phyloP scores from a whole-genome alignment of 1,140 invertebrate genomes.

The Drosophila nigromelanica region DNA sequence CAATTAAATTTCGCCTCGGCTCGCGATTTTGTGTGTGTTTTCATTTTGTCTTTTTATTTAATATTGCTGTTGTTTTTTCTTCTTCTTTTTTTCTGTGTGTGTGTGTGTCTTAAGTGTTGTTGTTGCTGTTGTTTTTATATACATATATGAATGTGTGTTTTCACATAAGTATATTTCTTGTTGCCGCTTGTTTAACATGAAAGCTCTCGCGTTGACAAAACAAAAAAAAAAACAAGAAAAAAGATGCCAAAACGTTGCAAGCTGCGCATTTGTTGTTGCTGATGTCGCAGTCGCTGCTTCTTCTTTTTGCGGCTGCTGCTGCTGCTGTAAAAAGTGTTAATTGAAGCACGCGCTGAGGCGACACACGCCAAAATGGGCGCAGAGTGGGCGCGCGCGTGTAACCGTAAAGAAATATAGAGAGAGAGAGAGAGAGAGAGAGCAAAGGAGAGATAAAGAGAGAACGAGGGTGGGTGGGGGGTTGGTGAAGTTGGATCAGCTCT shows the following conservation, averaged over 20 bases:
- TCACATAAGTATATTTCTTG: conserved; percentile 5
- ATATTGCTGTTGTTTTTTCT: conserved; percentile 28
- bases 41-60: conserved; percentile 40
- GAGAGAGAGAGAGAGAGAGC: background rate
- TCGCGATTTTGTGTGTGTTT: conserved; percentile 45
- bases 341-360: conserved; percentile 66
- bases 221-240: background rate
- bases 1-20: conserved; percentile 45
- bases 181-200: conserved; percentile 40
- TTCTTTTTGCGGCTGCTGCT: background rate
- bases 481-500: conserved; percentile 4
- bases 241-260: conserved; percentile 35
- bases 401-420: too few species aligned
- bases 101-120: conserved; percentile 19
- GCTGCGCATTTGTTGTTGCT: conserved; percentile 28
- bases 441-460: background rate
- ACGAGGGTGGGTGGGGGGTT: background rate
- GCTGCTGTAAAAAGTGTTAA: conserved; percentile 64
- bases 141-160: conserved; percentile 1
- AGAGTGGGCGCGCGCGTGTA: conserved; percentile 18
- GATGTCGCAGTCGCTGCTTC: background rate
- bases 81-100: conserved; percentile 9
- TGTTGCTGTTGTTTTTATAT: conserved; percentile 8
- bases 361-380: conserved; percentile 15
- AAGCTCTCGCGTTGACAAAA: conserved; percentile 40